Evolutionary conservation across 2,888 invertebrate species (phyloP).

Genomic region (Rhogogaster chlorosoma): DNA sequence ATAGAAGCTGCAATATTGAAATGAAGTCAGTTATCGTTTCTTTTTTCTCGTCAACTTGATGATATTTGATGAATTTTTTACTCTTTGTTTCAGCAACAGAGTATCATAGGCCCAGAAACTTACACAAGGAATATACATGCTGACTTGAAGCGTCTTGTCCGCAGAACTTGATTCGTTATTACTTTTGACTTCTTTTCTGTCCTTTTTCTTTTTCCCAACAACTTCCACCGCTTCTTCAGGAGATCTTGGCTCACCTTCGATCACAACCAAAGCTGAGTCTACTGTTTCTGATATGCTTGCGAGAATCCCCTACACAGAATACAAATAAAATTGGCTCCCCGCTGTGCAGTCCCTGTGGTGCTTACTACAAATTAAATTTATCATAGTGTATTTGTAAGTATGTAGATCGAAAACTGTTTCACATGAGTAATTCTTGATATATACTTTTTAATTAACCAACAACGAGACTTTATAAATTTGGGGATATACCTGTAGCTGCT

Average conservation of each 20-base stretch:
- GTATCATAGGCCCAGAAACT: slow-evolving; percentile 71
- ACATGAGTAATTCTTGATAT: slow-evolving; percentile 18
- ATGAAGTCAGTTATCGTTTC: neutral
- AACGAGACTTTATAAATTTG: neutral
- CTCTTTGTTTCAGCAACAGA: neutral
- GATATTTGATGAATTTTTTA: neutral
- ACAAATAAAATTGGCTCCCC: slow-evolving; percentile 48
- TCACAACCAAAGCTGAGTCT: slow-evolving; percentile 84
- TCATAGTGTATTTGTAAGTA: neutral
- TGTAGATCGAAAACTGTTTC: neutral
- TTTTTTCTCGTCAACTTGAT: neutral
- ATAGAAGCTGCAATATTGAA: neutral
- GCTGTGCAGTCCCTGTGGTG: neutral
- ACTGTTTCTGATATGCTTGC: slow-evolving; percentile 81
- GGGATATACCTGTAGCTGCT: slow-evolving; percentile 83
- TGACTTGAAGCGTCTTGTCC: slow-evolving; percentile 81
- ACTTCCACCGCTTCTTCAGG: slow-evolving; percentile 83
- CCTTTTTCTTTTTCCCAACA: slow-evolving; percentile 82
- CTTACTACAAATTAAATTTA: slow-evolving; percentile 24
- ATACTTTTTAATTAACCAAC: neutral
- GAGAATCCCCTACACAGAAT: slow-evolving; percentile 80
- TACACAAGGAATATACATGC: slow-evolving; percentile 86
- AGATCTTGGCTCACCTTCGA: slow-evolving; percentile 86
- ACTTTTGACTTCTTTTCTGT: slow-evolving; percentile 77
- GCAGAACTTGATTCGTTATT: slow-evolving; percentile 74